Evolutionary conservation across 1,140 invertebrate genomes (phyloP), one percentile per base, ranked within the genome.

Genomic region (Luehdorfia chinensis): DNA sequence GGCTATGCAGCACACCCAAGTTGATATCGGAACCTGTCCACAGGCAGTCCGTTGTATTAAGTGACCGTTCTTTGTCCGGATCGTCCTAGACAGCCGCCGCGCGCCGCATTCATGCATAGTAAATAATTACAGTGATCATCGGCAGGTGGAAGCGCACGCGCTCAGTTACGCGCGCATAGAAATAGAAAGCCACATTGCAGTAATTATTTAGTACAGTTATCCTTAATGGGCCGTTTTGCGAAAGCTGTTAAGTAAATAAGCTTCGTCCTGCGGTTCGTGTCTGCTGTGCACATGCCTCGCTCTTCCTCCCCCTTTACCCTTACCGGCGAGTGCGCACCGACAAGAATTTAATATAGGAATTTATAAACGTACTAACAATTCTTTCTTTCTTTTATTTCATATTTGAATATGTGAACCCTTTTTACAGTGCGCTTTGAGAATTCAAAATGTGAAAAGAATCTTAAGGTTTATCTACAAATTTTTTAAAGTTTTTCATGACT

Each of bases 151-250:
- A 25, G 59, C 69, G 75, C 78, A 76, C 76, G 75, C 75, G 77
- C 62, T 61, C 50, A 27, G 49, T 55, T 57, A 57, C 37, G 47
- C 63, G 73, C 76, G 75, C 77, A 85, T 85, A 85, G 81, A 79
- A 79, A 85, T 83, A 85, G 81, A 83, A 83, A 83, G 76, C 68
- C 81, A 83, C 75, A 79, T 85, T 85, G 81, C 81, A 85, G 70
- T 85, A 85, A 85, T 85, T 85, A 85, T 85, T 85, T 78, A 79
- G 74, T 85, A 85, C 81, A 79, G 81, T 85, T 85, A 85, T 68
- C 76, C 72, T 65, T 85, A 85, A 85, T 85, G 75, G 75, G 78
- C 55, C 75, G 62, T 79, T 83, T 85, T 78, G 68, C 74, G 66
- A 83, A 85, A 81, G 78, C 78, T 85, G 81, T 79, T 74, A 66